Conservation (phyloP, 2,113 vertebrate species). For the Labrus mixtus region DNA sequence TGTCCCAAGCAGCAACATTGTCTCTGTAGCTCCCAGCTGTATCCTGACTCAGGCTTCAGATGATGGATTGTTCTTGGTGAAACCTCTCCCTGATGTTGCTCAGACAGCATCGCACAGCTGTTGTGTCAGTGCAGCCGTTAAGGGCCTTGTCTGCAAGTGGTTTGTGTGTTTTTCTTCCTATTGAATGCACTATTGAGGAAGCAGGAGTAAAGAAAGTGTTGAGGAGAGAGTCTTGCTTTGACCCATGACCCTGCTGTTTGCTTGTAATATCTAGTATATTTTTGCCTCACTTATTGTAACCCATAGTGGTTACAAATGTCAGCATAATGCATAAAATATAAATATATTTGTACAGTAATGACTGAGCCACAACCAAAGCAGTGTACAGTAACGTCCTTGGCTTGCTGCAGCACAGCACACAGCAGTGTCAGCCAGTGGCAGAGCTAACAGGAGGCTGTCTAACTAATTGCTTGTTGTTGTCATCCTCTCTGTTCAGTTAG, state of each 20-base stretch:
- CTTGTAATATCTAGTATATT: neutral
- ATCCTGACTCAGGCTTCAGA: slow-evolving; percentile 51
- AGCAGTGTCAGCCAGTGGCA: slow-evolving; percentile 64
- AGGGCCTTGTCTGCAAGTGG: slow-evolving; percentile 2
- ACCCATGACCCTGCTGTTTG: slow-evolving; percentile 16
- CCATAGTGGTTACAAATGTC: slow-evolving; percentile 1
- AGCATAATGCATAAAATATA: slow-evolving; percentile 24
- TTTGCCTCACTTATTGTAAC: slow-evolving; percentile 10
- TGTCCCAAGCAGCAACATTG: slow-evolving; percentile 32
- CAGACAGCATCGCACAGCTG: slow-evolving; percentile 47
- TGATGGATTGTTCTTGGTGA: slow-evolving; percentile 47
- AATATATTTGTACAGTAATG: slow-evolving; percentile 39
- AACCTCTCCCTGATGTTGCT: slow-evolving; percentile 42
- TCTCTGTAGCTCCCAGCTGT: slow-evolving; percentile 53
- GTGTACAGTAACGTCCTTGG: slow-evolving; percentile 47
- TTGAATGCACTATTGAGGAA: slow-evolving; percentile 7
- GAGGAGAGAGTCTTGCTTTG: neutral
- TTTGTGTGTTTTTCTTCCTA: slow-evolving; percentile 16
- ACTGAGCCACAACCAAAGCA: slow-evolving; percentile 25
- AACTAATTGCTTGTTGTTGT: slow-evolving; percentile 76
- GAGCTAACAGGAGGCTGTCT: slow-evolving; percentile 70
- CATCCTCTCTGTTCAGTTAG: slow-evolving; percentile 64
- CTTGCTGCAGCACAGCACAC: slow-evolving; percentile 43
- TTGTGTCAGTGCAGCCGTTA: slow-evolving; percentile 28
- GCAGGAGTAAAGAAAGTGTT: neutral